A percentile compares a stretch with the other conserved stretches of the same genome.
These are phyloP conservation scores for Pollimyrus isidori DNA, from an alignment of 2,113 vertebrate genomes.

Conservation along the genomic window DNA sequence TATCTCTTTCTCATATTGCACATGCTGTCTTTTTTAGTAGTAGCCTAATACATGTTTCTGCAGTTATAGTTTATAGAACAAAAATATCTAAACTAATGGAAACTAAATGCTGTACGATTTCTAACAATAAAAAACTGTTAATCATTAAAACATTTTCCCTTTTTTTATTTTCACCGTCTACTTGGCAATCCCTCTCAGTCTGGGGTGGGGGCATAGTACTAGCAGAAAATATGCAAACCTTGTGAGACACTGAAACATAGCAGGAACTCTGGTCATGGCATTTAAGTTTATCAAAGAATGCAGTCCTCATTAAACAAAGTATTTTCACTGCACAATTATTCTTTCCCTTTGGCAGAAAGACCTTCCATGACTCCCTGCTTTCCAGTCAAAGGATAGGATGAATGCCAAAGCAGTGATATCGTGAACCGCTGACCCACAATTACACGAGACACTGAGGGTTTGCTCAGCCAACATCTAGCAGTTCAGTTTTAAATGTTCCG, in stretches of 20 bases:
- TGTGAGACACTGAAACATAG: background rate
- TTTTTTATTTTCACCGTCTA: background rate
- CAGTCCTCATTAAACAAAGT: conserved; percentile 12
- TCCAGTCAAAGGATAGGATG: conserved; percentile 17
- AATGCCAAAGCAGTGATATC: conserved; percentile 9
- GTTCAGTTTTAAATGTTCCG: background rate
- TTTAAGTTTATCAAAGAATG: conserved; percentile 3
- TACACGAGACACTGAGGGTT: background rate
- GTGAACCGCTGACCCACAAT: conserved; percentile 14
- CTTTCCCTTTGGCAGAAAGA: conserved; percentile 7
- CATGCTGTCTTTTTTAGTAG: background rate
- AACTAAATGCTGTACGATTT: background rate
- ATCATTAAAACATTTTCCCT: background rate
- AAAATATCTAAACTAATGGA: background rate
- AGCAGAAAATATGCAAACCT: background rate
- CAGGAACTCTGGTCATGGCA: background rate
- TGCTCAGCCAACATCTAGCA: background rate
- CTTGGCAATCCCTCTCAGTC: background rate
- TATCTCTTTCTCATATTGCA: background rate
- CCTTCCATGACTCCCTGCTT: background rate
- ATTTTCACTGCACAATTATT: conserved; percentile 15
- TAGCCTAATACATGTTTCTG: background rate
- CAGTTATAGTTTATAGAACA: background rate
- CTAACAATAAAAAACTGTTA: background rate
- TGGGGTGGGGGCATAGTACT: background rate